Evolutionary conservation across 2,113 vertebrate species (phyloP).

Genomic region (Aegotheles bennettii): DNA sequence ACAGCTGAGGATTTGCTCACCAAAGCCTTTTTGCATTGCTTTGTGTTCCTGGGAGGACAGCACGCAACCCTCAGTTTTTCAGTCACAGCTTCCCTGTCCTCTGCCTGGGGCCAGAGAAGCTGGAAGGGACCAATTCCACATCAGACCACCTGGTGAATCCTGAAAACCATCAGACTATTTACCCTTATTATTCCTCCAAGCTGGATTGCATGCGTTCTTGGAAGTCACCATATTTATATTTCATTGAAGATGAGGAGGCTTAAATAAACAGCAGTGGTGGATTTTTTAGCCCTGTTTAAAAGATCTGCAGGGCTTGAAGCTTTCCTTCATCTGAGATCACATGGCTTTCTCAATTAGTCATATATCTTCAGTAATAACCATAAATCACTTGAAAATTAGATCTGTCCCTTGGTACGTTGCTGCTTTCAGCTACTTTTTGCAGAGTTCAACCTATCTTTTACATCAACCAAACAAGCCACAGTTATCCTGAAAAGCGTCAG

Average conservation of each 20-base stretch:
- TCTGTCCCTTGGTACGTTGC: fast-evolving
- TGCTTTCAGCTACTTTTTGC: not conserved
- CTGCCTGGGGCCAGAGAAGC: not conserved
- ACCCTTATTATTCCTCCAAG: conserved; percentile 3
- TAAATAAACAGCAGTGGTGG: not conserved
- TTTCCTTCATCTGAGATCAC: not conserved
- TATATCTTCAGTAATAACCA: not conserved
- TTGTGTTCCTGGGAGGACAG: not conserved
- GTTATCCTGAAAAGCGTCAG: not conserved
- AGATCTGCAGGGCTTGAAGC: not conserved
- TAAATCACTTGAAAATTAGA: not conserved
- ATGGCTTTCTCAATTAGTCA: not conserved
- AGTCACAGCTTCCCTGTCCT: not conserved
- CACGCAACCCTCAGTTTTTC: not conserved
- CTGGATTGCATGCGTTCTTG: not conserved
- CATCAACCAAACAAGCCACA: not conserved
- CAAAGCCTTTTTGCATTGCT: not conserved
- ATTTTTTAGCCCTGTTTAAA: not conserved
- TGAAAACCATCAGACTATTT: not conserved
- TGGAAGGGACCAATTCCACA: conserved; percentile 14
- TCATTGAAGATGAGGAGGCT: not conserved
- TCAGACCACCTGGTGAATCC: not conserved
- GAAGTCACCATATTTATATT: not conserved
- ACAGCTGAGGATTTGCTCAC: not conserved
- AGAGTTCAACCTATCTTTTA: not conserved